Conservation (phyloP, 2,113 vertebrate species). For the Columbina picui region DNA sequence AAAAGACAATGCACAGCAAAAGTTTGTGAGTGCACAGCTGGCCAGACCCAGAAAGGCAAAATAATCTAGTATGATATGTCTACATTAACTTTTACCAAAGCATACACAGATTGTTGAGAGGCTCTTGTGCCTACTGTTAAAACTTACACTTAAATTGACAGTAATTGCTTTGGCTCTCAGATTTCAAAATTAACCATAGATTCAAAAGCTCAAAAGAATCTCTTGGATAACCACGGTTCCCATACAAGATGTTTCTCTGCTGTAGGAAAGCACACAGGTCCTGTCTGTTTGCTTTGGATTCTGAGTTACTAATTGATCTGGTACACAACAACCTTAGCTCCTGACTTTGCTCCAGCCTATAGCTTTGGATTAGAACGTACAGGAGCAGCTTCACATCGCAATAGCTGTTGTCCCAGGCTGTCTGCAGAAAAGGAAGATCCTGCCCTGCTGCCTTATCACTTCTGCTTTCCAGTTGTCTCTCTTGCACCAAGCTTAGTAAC, state of each 20-base stretch:
- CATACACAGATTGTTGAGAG: background rate
- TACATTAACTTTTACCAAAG: background rate
- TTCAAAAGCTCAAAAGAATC: background rate
- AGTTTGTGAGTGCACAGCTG: background rate
- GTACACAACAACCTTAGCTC: background rate
- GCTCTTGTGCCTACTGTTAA: background rate
- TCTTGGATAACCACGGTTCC: background rate
- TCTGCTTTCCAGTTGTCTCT: background rate
- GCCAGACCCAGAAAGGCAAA: background rate
- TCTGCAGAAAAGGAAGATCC: background rate
- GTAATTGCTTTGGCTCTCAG: background rate
- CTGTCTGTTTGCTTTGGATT: background rate
- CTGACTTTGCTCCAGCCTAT: background rate
- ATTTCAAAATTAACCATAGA: background rate
- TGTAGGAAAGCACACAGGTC: background rate
- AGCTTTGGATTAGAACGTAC: accelerated
- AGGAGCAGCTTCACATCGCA: background rate
- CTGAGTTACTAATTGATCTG: background rate
- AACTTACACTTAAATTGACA: background rate
- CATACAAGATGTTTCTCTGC: background rate
- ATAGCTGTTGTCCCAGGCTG: background rate
- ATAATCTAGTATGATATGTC: background rate
- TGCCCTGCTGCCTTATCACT: background rate
- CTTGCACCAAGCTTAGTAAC: background rate
- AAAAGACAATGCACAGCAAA: background rate